phyloP scores from a whole-genome alignment of 1,140 invertebrate species.

The Phymastichus coffea region DNA sequence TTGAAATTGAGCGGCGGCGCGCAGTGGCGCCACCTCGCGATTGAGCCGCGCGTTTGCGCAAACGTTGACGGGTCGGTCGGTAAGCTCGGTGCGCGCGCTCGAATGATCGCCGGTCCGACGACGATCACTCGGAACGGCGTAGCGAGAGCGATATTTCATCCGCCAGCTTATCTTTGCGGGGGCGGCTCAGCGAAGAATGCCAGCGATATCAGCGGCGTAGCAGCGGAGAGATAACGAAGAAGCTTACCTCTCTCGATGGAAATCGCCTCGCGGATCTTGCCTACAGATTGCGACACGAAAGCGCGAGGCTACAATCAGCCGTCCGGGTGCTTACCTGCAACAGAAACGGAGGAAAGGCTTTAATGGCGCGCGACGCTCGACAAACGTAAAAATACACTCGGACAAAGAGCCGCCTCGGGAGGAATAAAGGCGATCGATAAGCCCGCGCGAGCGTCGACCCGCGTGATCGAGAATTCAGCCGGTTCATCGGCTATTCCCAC shows the following conservation, averaged over 20 bases:
- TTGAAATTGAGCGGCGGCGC: slow-evolving; percentile 9
- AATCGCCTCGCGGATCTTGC: too few species aligned
- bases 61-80: slow-evolving; percentile 5
- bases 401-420: too few species aligned
- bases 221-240: too few species aligned
- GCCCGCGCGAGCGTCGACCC: neutral
- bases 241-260: too few species aligned
- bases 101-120: too few species aligned
- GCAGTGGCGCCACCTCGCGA: slow-evolving; percentile 46
- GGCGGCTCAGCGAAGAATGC: too few species aligned
- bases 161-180: too few species aligned
- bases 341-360: slow-evolving; percentile 35
- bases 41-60: too few species aligned
- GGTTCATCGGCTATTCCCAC: neutral
- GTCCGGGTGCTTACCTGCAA: slow-evolving; percentile 44
- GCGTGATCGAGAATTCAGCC: neutral
- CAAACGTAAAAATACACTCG: neutral
- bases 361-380: slow-evolving; percentile 15
- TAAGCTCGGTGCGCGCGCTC: slow-evolving; percentile 32
- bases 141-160: too few species aligned
- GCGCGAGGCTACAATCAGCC: slow-evolving; percentile 14
- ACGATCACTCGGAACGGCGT: too few species aligned
- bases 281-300: neutral
- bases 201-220: too few species aligned
- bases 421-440: slow-evolving; percentile 14